Conservation (phyloP, 2,113 vertebrate species). For the Grallaria varia region DNA sequence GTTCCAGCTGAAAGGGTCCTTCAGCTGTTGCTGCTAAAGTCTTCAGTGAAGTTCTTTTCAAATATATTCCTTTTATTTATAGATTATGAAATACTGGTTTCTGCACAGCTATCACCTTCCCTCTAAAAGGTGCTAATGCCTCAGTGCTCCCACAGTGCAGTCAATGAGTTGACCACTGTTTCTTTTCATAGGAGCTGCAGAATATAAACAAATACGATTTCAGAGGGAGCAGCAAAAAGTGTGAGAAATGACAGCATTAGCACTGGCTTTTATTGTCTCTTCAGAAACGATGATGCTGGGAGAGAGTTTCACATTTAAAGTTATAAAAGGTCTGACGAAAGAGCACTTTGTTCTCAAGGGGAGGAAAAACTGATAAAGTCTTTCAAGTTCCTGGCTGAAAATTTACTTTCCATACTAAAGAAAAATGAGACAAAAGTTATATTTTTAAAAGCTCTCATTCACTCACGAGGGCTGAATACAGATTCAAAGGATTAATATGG, state of each 20-base stretch:
- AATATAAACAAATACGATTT: constrained; percentile 52
- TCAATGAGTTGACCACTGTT: background rate
- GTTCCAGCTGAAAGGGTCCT: constrained; percentile 56
- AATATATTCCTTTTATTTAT: background rate
- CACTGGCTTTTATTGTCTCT: constrained; percentile 43
- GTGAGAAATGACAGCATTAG: constrained; percentile 56
- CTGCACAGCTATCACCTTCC: background rate
- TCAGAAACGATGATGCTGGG: constrained; percentile 48
- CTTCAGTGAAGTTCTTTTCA: background rate
- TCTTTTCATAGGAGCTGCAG: background rate
- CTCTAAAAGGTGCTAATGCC: background rate
- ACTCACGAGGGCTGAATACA: constrained; percentile 31
- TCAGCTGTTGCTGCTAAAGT: constrained; percentile 37
- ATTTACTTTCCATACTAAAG: constrained; percentile 66
- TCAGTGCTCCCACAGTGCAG: background rate
- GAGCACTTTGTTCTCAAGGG: constrained; percentile 52
- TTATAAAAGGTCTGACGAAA: constrained; percentile 59
- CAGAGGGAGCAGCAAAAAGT: constrained; percentile 28
- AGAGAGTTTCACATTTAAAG: constrained; percentile 53
- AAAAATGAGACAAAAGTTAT: constrained; percentile 54
- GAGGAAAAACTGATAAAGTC: constrained; percentile 55
- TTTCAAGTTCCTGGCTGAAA: constrained; percentile 61
- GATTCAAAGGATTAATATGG: constrained; percentile 40
- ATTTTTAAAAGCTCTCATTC: constrained; percentile 46
- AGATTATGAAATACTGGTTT: background rate